Base-by-base conservation (phyloP, 2,888 invertebrate species). In the Dryocosmus kuriphilus region DNA sequence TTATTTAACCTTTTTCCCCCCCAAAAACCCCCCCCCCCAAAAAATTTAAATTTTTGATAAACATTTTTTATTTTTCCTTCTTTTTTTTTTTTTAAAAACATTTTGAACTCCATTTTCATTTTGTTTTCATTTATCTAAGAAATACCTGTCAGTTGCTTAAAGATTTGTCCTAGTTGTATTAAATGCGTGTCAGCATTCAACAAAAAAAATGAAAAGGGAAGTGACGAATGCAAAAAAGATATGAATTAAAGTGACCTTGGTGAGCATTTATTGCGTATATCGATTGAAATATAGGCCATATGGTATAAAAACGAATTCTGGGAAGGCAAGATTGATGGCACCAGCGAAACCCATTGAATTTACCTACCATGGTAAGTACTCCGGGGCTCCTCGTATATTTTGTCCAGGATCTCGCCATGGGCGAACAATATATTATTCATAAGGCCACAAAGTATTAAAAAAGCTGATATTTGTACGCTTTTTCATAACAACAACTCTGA, bases 291-390 rank as follows among this genome's bases (percentile, higher is more conserved):
- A 38, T 7, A 35, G 41, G 71, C 71, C 46, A 41, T 27, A 30
- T n/a, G 41, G 60, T 75, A 61, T 41, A 24, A 61, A 75, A 60
- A 62, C 46, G 51, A 75, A 46, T 27, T 24, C 46, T 27, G 24
- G 62, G 22, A 67, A 71, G 46, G 51, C 24, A 32, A 74, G 35
- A 76, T 76, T 61, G 22, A 41, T 61, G 41, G 51, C n/a, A 76
- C 46, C 38, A 76, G 27, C 5, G 32, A 30, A 78, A 65, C 22
- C 57, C 32, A 46, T 46, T 41, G 80, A 65, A 65, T 83, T 89
- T 80, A 87, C 89, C 89, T 87, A 86, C 90, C 89, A 79, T 89
- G 89, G 79, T 86, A 86, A 76, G 86, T 80, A 77, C 80, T 83
- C 80, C 83, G n/a, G 85, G 75, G 60, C 62, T 78, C 27, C 76